A percentile compares a stretch with the other conserved stretches of the same genome.
These are phyloP conservation scores for Spisula solida DNA, from an alignment of 2,888 invertebrate genomes.

Conservation along the genomic window DNA sequence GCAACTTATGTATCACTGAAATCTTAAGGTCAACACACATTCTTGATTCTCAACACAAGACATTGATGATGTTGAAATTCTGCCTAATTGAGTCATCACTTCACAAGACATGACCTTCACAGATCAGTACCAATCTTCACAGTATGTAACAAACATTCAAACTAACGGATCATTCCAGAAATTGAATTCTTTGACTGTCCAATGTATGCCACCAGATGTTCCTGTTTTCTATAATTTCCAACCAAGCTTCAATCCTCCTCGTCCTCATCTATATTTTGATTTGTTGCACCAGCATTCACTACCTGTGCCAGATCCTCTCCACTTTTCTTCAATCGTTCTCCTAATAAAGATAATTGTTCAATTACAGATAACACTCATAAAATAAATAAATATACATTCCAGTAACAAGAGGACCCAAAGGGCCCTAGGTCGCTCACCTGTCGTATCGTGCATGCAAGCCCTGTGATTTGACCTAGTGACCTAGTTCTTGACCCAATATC, in stretches of 20 bases:
- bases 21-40: too few relatives aligned
- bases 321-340: constrained; percentile 82
- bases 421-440: too few relatives aligned
- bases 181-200: not conserved
- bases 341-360: constrained; percentile 60
- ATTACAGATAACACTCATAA: not conserved
- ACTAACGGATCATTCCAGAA: not conserved
- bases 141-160: not conserved
- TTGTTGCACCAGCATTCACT: constrained; percentile 78
- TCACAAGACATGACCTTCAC: not conserved
- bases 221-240: not conserved
- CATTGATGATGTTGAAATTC: not conserved
- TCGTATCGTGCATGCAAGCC: too few relatives aligned
- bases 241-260: constrained; percentile 16
- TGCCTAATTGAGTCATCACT: not conserved
- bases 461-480: too few relatives aligned
- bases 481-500: too few relatives aligned
- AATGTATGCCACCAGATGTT: not conserved
- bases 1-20: too few relatives aligned
- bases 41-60: too few relatives aligned
- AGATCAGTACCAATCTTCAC: not conserved
- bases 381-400: too few relatives aligned
- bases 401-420: too few relatives aligned
- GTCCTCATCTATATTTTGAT: constrained; percentile 71
- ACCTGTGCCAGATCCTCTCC: constrained; percentile 82